Conservation (phyloP, 2,888 invertebrate genomes). For the Iselma pallidipennis region DNA sequence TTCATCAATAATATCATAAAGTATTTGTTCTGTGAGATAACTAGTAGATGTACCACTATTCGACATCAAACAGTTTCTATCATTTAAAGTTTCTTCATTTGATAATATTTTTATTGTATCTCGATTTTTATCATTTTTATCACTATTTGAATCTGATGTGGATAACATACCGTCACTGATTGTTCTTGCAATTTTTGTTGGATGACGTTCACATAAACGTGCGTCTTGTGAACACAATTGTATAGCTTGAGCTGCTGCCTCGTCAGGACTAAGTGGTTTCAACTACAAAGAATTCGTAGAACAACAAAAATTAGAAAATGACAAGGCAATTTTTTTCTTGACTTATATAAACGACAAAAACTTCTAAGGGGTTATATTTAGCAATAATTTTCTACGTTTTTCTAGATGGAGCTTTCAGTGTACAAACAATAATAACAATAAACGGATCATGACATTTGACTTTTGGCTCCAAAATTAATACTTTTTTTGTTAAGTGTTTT, state of each 20-base stretch:
- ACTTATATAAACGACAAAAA: no score
- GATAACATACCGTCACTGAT: slow-evolving; percentile 35
- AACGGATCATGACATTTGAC: neutral
- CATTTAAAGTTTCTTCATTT: neutral
- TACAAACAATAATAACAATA: neutral
- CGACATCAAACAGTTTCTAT: slow-evolving; percentile 7
- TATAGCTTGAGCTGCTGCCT: slow-evolving; percentile 88
- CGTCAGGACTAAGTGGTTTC: slow-evolving; percentile 78
- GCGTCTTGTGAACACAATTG: slow-evolving; percentile 85
- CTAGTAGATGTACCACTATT: slow-evolving; percentile 44
- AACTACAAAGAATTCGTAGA: slow-evolving; percentile 57
- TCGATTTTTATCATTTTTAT: neutral
- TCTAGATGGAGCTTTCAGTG: neutral
- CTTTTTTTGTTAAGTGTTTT: neutral
- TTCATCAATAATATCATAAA: slow-evolving; percentile 74
- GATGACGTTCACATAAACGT: slow-evolving; percentile 76
- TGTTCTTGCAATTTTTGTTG: slow-evolving; percentile 73
- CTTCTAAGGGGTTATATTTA: neutral
- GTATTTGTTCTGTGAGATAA: slow-evolving; percentile 74
- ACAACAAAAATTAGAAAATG: neutral
- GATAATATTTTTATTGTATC: neutral
- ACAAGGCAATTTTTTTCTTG: neutral
- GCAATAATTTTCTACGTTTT: neutral
- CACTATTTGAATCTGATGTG: slow-evolving; percentile 5
- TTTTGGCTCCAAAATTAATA: neutral